Conservation (phyloP, 2,113 vertebrate genomes). For the Osmerus mordax region DNA sequence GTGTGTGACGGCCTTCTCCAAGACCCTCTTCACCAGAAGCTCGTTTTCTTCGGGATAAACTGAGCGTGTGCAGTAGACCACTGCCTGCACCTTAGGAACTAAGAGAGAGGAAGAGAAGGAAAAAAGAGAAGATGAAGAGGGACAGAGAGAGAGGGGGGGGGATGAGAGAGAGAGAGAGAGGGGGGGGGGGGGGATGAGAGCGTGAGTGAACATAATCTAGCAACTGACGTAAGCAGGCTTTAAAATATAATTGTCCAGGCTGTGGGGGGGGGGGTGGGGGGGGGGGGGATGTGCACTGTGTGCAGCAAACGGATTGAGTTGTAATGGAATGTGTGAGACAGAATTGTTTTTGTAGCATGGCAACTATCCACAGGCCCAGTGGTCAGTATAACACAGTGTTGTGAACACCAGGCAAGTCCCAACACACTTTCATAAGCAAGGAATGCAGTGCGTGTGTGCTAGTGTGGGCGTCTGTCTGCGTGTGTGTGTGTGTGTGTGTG, state of each 20-base stretch:
- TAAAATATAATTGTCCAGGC: not conserved
- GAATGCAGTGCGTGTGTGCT: not conserved
- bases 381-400: not conserved
- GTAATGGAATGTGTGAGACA: not conserved
- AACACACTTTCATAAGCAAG: not conserved
- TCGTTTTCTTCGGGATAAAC: conserved; percentile 88
- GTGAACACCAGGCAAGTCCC: not conserved
- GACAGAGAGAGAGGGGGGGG: no score
- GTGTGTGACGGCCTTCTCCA: conserved; percentile 67
- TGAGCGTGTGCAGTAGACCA: conserved; percentile 92
- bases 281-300: no score
- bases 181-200: not conserved
- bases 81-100: conserved; percentile 83
- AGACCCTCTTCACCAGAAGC: conserved; percentile 78
- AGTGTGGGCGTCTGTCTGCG: not conserved
- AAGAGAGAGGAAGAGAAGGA: conserved; percentile 22
- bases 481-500: not conserved
- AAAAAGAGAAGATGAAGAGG: not conserved
- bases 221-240: no score
- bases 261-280: not conserved
- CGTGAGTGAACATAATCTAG: not conserved
- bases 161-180: no score
- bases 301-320: no score
- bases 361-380: not conserved
- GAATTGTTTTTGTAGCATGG: not conserved